These are phyloP conservation scores for Pachyramphus minor DNA, from an alignment of 2,113 vertebrate species.

Conservation along the genomic window DNA sequence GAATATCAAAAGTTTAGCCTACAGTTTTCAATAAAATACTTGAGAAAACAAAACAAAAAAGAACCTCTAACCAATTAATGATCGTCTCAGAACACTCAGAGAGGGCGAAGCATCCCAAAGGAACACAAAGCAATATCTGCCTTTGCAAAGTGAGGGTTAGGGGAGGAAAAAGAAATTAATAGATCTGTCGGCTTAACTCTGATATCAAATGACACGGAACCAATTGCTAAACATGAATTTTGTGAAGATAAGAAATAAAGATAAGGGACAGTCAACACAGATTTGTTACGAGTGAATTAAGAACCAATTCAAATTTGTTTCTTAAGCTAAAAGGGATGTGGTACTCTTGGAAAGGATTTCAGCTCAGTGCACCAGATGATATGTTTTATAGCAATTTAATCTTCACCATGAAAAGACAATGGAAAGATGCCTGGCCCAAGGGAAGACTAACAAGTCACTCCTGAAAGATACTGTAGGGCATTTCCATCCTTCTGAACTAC, in stretches of 20 bases:
- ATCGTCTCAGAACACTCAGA: not conserved
- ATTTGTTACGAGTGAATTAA: not conserved
- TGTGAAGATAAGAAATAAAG: not conserved
- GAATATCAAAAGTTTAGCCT: not conserved
- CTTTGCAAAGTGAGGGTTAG: not conserved
- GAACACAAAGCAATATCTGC: not conserved
- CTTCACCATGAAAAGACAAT: not conserved
- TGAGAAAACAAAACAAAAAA: not conserved
- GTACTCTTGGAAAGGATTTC: not conserved
- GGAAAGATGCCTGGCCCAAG: not conserved
- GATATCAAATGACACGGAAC: not conserved
- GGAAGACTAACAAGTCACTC: not conserved
- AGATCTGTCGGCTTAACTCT: constrained; percentile 10
- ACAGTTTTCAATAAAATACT: not conserved
- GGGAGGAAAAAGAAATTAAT: constrained; percentile 1
- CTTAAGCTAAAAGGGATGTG: not conserved
- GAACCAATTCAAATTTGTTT: not conserved
- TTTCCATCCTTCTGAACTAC: not conserved
- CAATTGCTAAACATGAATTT: not conserved
- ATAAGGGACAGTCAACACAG: not conserved
- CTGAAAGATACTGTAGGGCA: not conserved
- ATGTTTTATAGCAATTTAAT: not conserved
- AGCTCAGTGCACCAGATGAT: not conserved
- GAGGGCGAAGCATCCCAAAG: not conserved
- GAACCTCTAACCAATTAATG: not conserved